Evolutionary conservation across 1,140 invertebrate genomes (phyloP).

Genomic region (Drosophila watanabei): DNA sequence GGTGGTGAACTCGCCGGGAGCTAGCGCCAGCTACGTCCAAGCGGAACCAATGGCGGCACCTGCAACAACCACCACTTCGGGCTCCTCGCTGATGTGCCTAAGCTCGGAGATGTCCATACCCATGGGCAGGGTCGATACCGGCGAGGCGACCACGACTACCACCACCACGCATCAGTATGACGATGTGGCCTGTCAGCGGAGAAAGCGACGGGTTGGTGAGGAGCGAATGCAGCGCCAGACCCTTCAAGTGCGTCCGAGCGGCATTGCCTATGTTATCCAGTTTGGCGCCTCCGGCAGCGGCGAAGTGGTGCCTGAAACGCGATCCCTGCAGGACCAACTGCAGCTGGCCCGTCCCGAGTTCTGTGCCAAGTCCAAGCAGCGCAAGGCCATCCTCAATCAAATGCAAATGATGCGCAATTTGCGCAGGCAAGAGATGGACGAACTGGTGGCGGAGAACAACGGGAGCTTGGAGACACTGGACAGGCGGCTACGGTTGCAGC

Average conservation of each 20-base stretch:
- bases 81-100: slow-evolving; percentile 71
- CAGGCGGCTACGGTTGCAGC: slow-evolving; percentile 40
- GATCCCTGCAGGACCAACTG: slow-evolving; percentile 73
- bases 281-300: slow-evolving; percentile 27
- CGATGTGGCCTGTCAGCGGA: slow-evolving; percentile 59
- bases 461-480: slow-evolving; percentile 64
- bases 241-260: slow-evolving; percentile 53
- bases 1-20: slow-evolving; percentile 19
- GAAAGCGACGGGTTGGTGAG: background rate
- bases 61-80: slow-evolving; percentile 14
- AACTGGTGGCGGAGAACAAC: slow-evolving; percentile 57
- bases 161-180: slow-evolving; percentile 82
- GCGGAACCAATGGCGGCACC: background rate
- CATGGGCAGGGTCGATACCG: slow-evolving; percentile 59
- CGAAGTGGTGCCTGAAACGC: slow-evolving; percentile 13
- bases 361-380: slow-evolving; percentile 72
- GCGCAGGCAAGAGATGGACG: slow-evolving; percentile 65
- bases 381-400: slow-evolving; percentile 78
- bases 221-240: slow-evolving; percentile 11
- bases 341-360: slow-evolving; percentile 71
- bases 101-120: slow-evolving; percentile 83
- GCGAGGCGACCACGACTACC: slow-evolving; percentile 59
- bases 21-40: slow-evolving; percentile 36
- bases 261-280: slow-evolving; percentile 63
- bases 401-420: slow-evolving; percentile 72